phyloP scores from a whole-genome alignment of 2,888 invertebrate genomes.

The Netelia inedita region DNA sequence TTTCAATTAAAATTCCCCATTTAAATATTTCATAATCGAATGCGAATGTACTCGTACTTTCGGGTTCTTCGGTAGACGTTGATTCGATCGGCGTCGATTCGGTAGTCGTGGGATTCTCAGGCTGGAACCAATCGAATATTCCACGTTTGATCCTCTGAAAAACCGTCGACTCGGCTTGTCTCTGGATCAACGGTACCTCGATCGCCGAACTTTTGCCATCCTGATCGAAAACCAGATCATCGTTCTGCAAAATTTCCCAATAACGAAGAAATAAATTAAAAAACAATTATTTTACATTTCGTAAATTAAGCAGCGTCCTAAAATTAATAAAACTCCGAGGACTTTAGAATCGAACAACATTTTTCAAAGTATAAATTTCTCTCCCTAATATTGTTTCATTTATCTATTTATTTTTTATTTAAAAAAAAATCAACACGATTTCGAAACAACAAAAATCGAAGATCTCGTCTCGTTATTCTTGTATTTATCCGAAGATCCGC shows the following conservation, averaged over 20 bases:
- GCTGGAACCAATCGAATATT: conserved; percentile 66
- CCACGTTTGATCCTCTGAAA: conserved; percentile 84
- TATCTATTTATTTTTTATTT: no score
- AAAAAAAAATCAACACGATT: background rate
- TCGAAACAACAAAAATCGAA: conserved; percentile 26
- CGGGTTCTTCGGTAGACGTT: conserved; percentile 9
- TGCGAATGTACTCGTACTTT: conserved; percentile 32
- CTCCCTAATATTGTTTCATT: no score
- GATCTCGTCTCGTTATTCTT: background rate
- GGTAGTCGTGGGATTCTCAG: conserved; percentile 39
- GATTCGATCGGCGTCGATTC: no score
- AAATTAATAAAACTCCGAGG: background rate
- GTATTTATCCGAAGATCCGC: conserved; percentile 8
- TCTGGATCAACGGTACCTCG: conserved; percentile 75
- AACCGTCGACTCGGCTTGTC: conserved; percentile 72
- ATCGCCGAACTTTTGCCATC: conserved; percentile 74
- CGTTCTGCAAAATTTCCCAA: conserved; percentile 76
- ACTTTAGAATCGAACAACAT: background rate
- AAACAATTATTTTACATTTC: background rate
- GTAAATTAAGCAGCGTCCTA: background rate
- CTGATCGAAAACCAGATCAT: conserved; percentile 81
- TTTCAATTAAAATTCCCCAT: background rate
- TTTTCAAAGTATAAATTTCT: background rate
- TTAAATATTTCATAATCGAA: background rate
- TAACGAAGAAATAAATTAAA: background rate